Conservation (phyloP, 2,113 vertebrate genomes). For the Balaeniceps rex region DNA sequence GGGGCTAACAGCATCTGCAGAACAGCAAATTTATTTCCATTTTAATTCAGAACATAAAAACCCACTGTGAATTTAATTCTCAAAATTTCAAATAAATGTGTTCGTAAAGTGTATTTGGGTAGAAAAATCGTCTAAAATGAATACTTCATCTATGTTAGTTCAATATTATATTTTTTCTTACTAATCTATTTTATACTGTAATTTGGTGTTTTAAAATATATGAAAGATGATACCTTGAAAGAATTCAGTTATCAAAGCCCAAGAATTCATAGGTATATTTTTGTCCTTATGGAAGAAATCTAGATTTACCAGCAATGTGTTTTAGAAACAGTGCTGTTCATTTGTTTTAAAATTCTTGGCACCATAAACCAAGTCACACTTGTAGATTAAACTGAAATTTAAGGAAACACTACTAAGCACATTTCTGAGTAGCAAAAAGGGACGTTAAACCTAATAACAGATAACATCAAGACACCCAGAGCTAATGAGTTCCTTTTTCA, state of each 20-base stretch:
- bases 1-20: not conserved
- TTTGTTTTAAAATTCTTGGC: not conserved
- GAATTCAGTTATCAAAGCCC: not conserved
- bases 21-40: not conserved
- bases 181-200: not conserved
- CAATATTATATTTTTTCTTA: not conserved
- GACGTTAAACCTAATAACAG: not conserved
- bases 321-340: not conserved
- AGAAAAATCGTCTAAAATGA: not conserved
- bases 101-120: not conserved
- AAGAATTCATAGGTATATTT: not conserved
- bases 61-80: not conserved
- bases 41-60: not conserved
- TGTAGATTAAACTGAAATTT: not conserved
- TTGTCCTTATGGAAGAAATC: not conserved
- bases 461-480: not conserved
- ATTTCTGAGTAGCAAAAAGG: not conserved
- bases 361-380: not conserved
- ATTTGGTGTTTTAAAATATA: not conserved
- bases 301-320: not conserved
- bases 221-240: not conserved
- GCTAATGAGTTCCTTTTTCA: not conserved
- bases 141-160: not conserved
- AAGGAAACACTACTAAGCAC: not conserved
- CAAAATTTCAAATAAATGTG: not conserved